Base-by-base conservation (phyloP, 2,113 vertebrate genomes). In the Grantiella picta region DNA sequence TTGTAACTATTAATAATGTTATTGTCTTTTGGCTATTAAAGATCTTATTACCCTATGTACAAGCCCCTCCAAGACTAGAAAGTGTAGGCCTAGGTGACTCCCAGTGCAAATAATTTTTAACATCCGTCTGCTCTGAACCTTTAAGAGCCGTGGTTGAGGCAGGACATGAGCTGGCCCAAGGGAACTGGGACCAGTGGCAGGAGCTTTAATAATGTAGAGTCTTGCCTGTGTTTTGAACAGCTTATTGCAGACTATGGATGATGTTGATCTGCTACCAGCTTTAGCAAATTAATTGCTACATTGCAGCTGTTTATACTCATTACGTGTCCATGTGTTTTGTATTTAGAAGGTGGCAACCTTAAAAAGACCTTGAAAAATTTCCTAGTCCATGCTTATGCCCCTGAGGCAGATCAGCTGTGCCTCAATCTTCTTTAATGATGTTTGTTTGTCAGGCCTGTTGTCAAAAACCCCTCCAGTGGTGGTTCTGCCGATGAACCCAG, bases 341-440 rank as follows among this genome's bases (percentile, higher is more conserved):
- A 73, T 84, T 83, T 94, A 89, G 65, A 82, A 84, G 53, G 61
- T 87, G 81, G 35, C 60, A 89, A 78, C 84, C 86, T 95, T 90
- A 91, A 89, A 95, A 94, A 91, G 80, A 90, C 68, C 84, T 95
- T 94, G 60, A 89, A 92, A 92, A 86, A 91, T 59, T 54, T 78
- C 47, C 56, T 59, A 47, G 27, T 87, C 69, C 35, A 21, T 75
- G 52, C 22, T 71, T 78, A 20, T 84, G 73, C 31, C 73, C 73
- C 56, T 52, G 61, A 85, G 65, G 81, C 65, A 82, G 56, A 50
- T 66, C 36, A 78, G 35, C 52, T 84, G 31, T 91, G 47, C 54
- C 54, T 91, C 64, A 63, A 25, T 86, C 61, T 91, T 60, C 60
- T 59, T 77, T 84, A 86, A 89, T 59, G 56, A 82, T 52, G 19